Evolutionary conservation across 2,797 vertebrate genomes (phyloP).

Genomic region (Thamnophis elegans): DNA sequence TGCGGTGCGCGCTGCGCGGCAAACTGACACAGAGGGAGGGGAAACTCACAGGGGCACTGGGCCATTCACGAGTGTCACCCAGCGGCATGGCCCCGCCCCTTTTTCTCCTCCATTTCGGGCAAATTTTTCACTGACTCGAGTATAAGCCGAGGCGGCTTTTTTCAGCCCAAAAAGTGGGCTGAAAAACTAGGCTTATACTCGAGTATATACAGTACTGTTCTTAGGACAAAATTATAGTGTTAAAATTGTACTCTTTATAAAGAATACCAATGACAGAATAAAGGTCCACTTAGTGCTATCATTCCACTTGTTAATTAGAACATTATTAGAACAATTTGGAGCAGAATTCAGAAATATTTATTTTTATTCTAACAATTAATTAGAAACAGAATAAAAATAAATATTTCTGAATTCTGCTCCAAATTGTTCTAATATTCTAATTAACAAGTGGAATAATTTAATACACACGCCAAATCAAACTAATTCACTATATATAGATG

Average conservation of each 20-base stretch:
- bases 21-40: no score
- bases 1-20: no score
- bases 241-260: slow-evolving; percentile 7
- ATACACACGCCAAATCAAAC: not conserved
- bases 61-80: no score
- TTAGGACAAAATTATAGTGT: slow-evolving; percentile 32
- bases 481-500: not conserved
- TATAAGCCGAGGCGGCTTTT: no score
- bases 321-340: not conserved
- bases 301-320: not conserved
- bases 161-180: no score
- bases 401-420: not conserved
- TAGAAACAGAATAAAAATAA: not conserved
- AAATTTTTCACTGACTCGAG: no score
- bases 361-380: not conserved
- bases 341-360: not conserved
- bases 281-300: not conserved
- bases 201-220: no score
- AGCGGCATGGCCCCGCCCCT: no score
- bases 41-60: no score
- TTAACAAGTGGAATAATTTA: not conserved
- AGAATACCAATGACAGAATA: not conserved
- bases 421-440: not conserved
- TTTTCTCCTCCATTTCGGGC: no score
- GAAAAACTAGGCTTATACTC: no score